Evolutionary conservation across 2,113 vertebrate species (phyloP), one percentile per base, ranked within the genome.

Genomic region (rat (Rattus norvegicus)): DNA sequence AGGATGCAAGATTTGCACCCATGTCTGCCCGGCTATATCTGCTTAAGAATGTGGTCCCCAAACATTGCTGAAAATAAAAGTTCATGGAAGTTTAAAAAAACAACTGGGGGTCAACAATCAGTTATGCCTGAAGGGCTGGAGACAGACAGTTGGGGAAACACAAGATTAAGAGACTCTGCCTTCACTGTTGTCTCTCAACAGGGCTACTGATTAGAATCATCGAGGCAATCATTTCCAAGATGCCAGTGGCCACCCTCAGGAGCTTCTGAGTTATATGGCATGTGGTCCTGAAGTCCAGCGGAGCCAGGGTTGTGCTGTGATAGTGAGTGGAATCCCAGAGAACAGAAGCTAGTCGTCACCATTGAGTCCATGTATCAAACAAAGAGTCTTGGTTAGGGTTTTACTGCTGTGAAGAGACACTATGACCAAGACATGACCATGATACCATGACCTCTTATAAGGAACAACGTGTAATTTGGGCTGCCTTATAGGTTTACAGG

Each of bases 11-110:
- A 72, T 65, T 12, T n/a, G 16, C 17, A 47, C 36, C 20, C 75
- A 56, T 0, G 2, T 69, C n/a, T 43, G 28, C 39, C 87, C 76
- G 81, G 14, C 69, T 76, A 76, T 13, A 67, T 59, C 9, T 81
- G 73, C 49, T 75, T 80, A 56, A 2, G 52, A 36, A 56, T 0
- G 1, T 75, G 59, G 76, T 43, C 84, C 69, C 61, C 39, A 85
- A 84, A 92, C 3, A 0, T 11, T 11, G 30, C 80, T 75, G 96
- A 95, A 76, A 95, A 96, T 70, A 96, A 80, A 97, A 95, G 93
- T 63, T 47, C 49, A 83, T 20, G 49, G 70, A 24, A 52, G 24
- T 59, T 86, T 85, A 26, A 65, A 65, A 43, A 79, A 70, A 79
- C 43, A 43, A 43, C 54, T 20, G 26, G 59, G 24, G 20, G 49